Evolutionary conservation across 1,140 invertebrate species (phyloP).

Genomic region (Pentalonia nigronervosa): DNA sequence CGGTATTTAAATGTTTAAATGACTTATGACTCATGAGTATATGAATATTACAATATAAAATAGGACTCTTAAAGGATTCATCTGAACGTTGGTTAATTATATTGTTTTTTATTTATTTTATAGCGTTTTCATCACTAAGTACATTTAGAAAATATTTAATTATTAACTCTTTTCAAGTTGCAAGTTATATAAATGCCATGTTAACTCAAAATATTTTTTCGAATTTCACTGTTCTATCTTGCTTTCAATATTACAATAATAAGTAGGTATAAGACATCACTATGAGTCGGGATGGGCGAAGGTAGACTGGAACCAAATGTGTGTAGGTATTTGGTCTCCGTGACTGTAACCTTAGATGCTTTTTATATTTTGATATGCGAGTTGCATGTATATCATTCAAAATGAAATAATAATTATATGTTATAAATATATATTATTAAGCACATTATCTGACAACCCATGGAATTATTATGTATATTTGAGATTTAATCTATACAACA

Average conservation of each 20-base stretch:
- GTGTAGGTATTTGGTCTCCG: not conserved
- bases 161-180: not conserved
- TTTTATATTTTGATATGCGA: not conserved
- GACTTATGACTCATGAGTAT: not conserved
- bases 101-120: too few species aligned
- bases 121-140: not conserved
- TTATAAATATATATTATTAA: not conserved
- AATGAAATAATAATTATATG: not conserved
- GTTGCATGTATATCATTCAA: not conserved
- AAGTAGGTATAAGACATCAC: not conserved
- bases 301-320: too few species aligned
- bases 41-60: not conserved
- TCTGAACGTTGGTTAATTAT: not conserved
- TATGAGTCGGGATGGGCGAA: not conserved
- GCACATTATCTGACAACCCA: not conserved
- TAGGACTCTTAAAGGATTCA: not conserved
- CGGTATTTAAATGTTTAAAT: not conserved
- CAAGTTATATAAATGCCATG: not conserved
- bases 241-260: not conserved
- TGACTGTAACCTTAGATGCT: not conserved
- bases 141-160: not conserved
- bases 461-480: constrained; percentile 7
- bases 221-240: not conserved
- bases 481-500: constrained; percentile 14
- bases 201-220: not conserved